A percentile compares a stretch with the other conserved stretches of the same genome.
Conservation (phyloP, 2,113 vertebrate species). For the Amia ocellicauda region DNA sequence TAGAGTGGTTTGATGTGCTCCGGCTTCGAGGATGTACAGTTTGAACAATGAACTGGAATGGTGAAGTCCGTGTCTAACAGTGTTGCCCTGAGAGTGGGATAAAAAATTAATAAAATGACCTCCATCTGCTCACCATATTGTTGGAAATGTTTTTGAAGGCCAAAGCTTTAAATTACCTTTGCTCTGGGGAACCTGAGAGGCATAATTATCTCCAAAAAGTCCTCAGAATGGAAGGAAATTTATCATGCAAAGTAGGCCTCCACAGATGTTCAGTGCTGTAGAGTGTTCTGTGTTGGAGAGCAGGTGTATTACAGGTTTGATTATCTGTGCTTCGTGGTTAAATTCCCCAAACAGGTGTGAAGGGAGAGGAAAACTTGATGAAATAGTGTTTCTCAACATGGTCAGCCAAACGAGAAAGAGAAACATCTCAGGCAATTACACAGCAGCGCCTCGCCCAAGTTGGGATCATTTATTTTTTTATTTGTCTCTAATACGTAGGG, state of each 20-base stretch:
- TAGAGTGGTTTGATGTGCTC: neutral
- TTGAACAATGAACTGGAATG: slow-evolving; percentile 28
- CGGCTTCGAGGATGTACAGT: neutral
- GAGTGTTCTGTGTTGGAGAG: slow-evolving; percentile 31
- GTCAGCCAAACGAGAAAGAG: slow-evolving; percentile 7
- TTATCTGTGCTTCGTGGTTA: slow-evolving; percentile 34
- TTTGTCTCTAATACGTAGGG: no score
- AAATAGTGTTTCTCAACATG: slow-evolving; percentile 15
- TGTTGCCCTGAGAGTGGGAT: slow-evolving; percentile 14
- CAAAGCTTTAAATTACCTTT: slow-evolving; percentile 48
- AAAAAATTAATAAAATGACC: slow-evolving; percentile 41
- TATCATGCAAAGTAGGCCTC: slow-evolving; percentile 43
- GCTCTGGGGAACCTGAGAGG: slow-evolving; percentile 33
- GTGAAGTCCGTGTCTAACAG: slow-evolving; percentile 10
- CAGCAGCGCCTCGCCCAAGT: neutral
- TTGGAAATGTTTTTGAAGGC: slow-evolving; percentile 43
- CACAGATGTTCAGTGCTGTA: slow-evolving; percentile 27
- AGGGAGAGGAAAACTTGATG: slow-evolving; percentile 32
- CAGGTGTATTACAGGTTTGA: slow-evolving; percentile 48
- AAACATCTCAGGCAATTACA: slow-evolving; percentile 2
- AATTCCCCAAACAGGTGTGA: slow-evolving; percentile 32
- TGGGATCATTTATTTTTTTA: neutral
- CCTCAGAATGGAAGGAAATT: slow-evolving; percentile 44
- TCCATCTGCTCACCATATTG: slow-evolving; percentile 47
- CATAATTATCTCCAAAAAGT: slow-evolving; percentile 52